A percentile compares a stretch with the other conserved stretches of the same genome.
These are phyloP conservation scores for Euproctis similis DNA, from an alignment of 2,888 invertebrate species.

Conservation along the genomic window DNA sequence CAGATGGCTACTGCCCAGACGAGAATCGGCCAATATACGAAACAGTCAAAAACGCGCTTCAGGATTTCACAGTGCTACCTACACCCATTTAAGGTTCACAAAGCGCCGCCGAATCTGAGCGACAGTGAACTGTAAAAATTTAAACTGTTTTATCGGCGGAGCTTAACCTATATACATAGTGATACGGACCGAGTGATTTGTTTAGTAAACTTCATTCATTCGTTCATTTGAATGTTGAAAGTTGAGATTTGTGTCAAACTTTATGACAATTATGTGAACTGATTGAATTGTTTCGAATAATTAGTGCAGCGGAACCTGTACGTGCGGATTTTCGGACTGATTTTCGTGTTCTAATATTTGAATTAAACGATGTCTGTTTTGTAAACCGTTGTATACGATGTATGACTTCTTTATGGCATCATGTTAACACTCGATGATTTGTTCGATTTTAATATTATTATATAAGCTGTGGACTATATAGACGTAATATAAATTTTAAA, in stretches of 20 bases:
- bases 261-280: constrained; percentile 11
- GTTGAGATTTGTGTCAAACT: constrained; percentile 9
- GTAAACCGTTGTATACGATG: constrained; percentile 74
- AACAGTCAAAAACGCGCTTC: constrained; percentile 92
- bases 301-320: constrained; percentile 11
- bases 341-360: constrained; percentile 54
- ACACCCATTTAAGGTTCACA: constrained; percentile 86
- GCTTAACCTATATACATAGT: too few species aligned
- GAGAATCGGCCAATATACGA: constrained; percentile 91
- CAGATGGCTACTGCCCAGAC: constrained; percentile 87
- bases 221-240: constrained; percentile 15
- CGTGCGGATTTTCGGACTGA: constrained; percentile 16
- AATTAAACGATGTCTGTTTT: constrained; percentile 64
- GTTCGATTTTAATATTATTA: constrained; percentile 50
- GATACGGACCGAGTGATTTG: constrained; percentile 20
- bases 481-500: constrained; percentile 67
- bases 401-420: constrained; percentile 64
- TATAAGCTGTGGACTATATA: constrained; percentile 63
- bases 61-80: constrained; percentile 92
- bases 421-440: constrained; percentile 49
- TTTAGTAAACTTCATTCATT: constrained; percentile 25
- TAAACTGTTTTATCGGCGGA: constrained; percentile 45
- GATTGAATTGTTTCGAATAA: too few species aligned
- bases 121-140: constrained; percentile 45
- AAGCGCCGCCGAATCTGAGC: constrained; percentile 67